A percentile compares a stretch with the other conserved stretches of the same genome.
Conservation (phyloP, 1,140 invertebrate species). For the Probaryconus sp. region DNA sequence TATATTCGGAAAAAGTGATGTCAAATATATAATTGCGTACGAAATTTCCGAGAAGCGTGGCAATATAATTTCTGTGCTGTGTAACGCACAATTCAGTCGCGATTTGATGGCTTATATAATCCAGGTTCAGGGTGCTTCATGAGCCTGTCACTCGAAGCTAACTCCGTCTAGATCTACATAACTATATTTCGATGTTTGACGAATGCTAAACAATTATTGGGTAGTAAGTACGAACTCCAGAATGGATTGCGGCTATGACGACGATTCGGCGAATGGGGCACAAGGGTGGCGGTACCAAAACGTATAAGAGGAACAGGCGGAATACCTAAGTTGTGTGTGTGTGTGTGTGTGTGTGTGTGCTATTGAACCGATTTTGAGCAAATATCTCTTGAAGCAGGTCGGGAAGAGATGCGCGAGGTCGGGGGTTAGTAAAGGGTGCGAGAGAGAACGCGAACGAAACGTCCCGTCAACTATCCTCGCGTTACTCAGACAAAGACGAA, state of each 20-base stretch:
- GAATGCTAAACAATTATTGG: slow-evolving; percentile 68
- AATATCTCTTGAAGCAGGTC: slow-evolving; percentile 77
- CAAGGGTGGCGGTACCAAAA: slow-evolving; percentile 61
- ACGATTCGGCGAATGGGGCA: slow-evolving; percentile 60
- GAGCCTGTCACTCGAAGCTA: slow-evolving; percentile 56
- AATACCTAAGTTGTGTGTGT: slow-evolving; percentile 78
- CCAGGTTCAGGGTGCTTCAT: slow-evolving; percentile 43
- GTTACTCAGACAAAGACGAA: slow-evolving; percentile 54
- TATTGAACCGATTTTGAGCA: slow-evolving; percentile 79
- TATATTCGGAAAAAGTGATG: too few relatives aligned
- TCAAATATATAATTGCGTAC: too few relatives aligned
- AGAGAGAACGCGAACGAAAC: slow-evolving; percentile 24
- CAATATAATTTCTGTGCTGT: slow-evolving; percentile 50
- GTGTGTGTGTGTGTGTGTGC: too few relatives aligned
- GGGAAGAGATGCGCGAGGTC: slow-evolving; percentile 68
- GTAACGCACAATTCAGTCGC: slow-evolving; percentile 47
- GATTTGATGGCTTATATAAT: slow-evolving; percentile 55
- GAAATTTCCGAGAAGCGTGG: slow-evolving; percentile 44
- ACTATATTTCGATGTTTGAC: slow-evolving; percentile 63
- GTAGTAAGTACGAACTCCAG: slow-evolving; percentile 63
- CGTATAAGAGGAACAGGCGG: slow-evolving; percentile 77
- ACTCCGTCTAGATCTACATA: slow-evolving; percentile 51
- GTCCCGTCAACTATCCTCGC: not conserved
- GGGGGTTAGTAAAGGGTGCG: slow-evolving; percentile 50
- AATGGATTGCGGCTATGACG: slow-evolving; percentile 64